Evolutionary conservation across 2,113 vertebrate species (phyloP), one percentile per base, ranked within the genome.

Genomic region (Proteles cristata): DNA sequence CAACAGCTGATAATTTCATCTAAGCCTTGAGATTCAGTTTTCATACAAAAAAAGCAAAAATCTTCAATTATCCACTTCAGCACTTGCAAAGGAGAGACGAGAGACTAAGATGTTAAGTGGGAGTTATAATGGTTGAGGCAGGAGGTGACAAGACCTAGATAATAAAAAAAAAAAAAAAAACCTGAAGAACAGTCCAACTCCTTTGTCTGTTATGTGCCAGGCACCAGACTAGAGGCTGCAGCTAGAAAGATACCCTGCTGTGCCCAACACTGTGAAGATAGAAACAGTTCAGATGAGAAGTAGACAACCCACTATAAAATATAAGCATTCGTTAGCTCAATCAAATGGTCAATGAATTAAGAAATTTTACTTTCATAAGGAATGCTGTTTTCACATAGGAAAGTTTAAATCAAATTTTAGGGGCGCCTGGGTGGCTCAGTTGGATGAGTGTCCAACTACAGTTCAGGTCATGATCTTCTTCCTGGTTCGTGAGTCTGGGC

Each of bases 21-120:
- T 71, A 89, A 94, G 71, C 53, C 55, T 88, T 91, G 63, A 88
- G 81, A 79, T 88, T 85, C 31, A 19, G 31, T 83, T 97, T 88
- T 97, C 81, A 97, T 25, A 95, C 55, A 91, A 84, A 97, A 95
- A 83, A 69, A 45, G 12, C 84, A 92, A 96, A 96, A 88, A 55
- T 26, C 63, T 94, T 95, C 90, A 91, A 63, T 95, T 91, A 96
- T 45, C 8, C 25, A 95, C 71, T 90, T 94, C 31, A 94, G 28
- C 21, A 93, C 77, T 82, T 63, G 5, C 53, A 86, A 45, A 33
- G 66, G 50, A 96, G 69, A 96, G 58, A 85, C 55, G 12, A 48
- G 11, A 39, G 50, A 73, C 76, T 94, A 16, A 93, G 50, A 91
- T 77, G 43, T 35, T 90, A 90, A 85, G 39, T 31, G 33, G 45